Conservation (phyloP, 2,113 vertebrate genomes). For the Macaca mulatta region DNA sequence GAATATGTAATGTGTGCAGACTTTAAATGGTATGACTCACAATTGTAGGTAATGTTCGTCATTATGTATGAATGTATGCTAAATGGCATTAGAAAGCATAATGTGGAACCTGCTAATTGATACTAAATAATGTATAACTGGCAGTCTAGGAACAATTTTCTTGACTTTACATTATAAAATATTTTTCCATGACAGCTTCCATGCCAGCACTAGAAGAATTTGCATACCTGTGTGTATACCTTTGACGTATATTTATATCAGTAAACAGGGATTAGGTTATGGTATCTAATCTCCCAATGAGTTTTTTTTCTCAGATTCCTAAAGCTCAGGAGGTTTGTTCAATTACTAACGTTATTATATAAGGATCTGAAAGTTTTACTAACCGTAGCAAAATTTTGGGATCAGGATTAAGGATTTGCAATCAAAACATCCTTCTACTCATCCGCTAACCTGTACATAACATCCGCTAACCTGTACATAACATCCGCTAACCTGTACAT, state of each 20-base stretch:
- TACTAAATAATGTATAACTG: constrained; percentile 29
- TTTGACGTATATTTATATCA: background rate
- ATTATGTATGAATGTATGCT: background rate
- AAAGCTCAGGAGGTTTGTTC: background rate
- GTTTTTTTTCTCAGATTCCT: background rate
- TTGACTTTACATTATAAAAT: constrained; percentile 28
- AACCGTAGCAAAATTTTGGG: background rate
- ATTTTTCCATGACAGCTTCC: background rate
- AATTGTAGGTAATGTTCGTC: background rate
- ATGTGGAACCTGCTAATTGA: background rate
- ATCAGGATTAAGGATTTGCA: background rate
- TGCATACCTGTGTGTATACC: background rate
- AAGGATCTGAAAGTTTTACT: background rate
- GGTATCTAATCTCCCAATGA: background rate
- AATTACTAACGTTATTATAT: background rate
- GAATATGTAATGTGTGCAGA: background rate
- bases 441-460: background rate
- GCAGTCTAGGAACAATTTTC: background rate
- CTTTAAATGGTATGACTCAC: background rate
- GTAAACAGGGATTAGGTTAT: background rate
- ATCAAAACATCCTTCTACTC: background rate
- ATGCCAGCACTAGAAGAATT: background rate
- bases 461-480: no score
- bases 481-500: no score
- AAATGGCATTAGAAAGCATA: constrained; percentile 4